Evolutionary conservation across 1,140 invertebrate genomes (phyloP).

Genomic region (Anastatus disparis): DNA sequence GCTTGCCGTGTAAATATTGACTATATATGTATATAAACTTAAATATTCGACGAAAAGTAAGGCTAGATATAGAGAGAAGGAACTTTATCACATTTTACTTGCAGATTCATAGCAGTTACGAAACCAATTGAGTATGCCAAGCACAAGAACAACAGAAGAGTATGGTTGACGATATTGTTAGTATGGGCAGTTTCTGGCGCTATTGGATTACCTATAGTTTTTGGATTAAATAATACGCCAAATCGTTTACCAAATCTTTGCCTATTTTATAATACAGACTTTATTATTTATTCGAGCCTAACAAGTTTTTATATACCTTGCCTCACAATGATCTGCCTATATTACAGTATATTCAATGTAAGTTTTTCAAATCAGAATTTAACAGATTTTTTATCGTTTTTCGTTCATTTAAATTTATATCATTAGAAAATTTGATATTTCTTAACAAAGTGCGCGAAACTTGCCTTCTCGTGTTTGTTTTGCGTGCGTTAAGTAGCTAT

Average conservation of each 20-base stretch:
- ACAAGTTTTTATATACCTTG: conserved; percentile 99
- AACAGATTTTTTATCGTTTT: no score
- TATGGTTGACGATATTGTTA: conserved; percentile 94
- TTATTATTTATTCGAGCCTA: conserved; percentile 97
- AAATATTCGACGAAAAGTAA: no score
- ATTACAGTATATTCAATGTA: conserved; percentile 97
- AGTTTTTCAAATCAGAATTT: conserved; percentile 47
- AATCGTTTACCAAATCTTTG: conserved; percentile 83
- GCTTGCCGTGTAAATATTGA: no score
- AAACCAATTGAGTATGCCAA: conserved; percentile 99
- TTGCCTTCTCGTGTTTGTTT: no score
- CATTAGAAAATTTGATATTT: no score
- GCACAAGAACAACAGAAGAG: conserved; percentile 95
- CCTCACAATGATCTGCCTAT: conserved; percentile 98
- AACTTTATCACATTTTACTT: conserved; percentile 45
- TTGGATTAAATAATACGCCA: conserved; percentile 93
- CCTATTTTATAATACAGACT: conserved; percentile 97
- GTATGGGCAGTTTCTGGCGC: conserved; percentile 96
- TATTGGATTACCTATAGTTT: conserved; percentile 96
- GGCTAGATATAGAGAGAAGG: no score
- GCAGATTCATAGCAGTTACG: conserved; percentile 96
- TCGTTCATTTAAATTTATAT: no score
- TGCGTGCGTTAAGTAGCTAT: no score
- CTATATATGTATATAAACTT: no score
- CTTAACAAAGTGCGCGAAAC: no score